Base-by-base conservation (phyloP, 1,140 invertebrate species). In the Drosophila varians region DNA sequence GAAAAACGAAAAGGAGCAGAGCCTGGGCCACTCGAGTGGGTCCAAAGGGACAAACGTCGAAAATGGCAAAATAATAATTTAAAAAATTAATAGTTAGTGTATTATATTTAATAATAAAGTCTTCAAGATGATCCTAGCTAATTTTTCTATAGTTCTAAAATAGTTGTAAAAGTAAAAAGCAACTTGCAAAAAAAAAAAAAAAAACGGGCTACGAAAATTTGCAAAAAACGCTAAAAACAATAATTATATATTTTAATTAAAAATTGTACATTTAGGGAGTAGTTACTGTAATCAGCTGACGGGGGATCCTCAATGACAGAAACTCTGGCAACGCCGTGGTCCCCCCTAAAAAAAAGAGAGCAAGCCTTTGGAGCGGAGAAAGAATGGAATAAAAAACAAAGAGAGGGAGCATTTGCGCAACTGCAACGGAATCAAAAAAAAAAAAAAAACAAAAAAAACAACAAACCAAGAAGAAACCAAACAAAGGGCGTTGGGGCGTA, bases 351-450 rank as follows among this genome's bases (percentile, higher is more conserved):
- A 31, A 31, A n/a, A 11, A 7, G 18, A 55, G n/a, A 14, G 14
- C 38, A 4, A 60, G 47, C 6, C 19, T 36, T 8, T 31, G 25
- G 0, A 47, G 12, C 23, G 14, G 21, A 48, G 45, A 31, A 11
- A 31, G 9, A 40, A 23, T 4, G 8, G 48, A 28, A 16, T 6
- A 9, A 19, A 9, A 42, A 18, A 42, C 19, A 40, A 28, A 48
- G 26, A 43, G 23, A 46, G 55, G n/a, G 14, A n/a, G 26, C 68
- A 62, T 72, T 72, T 72, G 69, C 69, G 69, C 69, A 73, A 73
- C 69, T 72, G 69, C 69, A 73, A 61, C 69, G 11, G 69, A 58
- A 31, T 49, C 40, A 58, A 51, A n/a, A n/a, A n/a, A n/a, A n/a
- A 46, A 70, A 45, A 26, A n/a, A 61, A 54, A 18, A 18, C 23